Base-by-base conservation (phyloP, 2,888 invertebrate genomes). In the Lobophora halterata region DNA sequence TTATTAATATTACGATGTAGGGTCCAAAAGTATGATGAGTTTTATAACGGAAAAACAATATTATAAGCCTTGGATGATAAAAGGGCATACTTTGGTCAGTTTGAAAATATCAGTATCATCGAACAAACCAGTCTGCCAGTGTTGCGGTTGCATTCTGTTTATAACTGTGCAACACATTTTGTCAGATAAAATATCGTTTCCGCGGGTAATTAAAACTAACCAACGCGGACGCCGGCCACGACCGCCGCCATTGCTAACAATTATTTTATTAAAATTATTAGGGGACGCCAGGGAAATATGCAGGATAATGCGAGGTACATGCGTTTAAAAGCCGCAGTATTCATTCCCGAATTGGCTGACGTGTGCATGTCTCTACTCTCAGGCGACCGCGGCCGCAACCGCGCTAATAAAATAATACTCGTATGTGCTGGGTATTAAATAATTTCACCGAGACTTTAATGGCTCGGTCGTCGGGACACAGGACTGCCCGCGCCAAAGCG, bases 141-240 rank as follows among this genome's bases (percentile, higher is more conserved):
- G 59, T 52, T 67, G 73, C 54, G 69, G 72, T 67, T 47, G 53
- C 57, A 57, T 60, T 64, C 56, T 64, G 65, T 64, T 53, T 57
- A 67, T 72, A 66, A 68, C 65, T 62, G 59, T 58, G 61, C 58
- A 61, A 65, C 65, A 71, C 59, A 71, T 72, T 75, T 64, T 65
- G 63, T 47, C 46, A 59, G 69, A 68, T 79, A 71, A 80, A 74
- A 75, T 77, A 75, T 74, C 57, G 67, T 61, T 73, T 77, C 64
- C 61, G 71, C 59, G 71, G 71, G 64, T 78, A 79, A 79, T 78
- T 75, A 75, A 77, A 73, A 76, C 74, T 77, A 72, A 70, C 79
- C 71, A 65, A 65, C 57, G 58, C 46, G 65, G 63, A 52, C 49
- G 61, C 52, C 54, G 61, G 52, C 58, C 64, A 53, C 54, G 58